phyloP scores from a whole-genome alignment of 2,797 vertebrate genomes.

The Spinus pinus region DNA sequence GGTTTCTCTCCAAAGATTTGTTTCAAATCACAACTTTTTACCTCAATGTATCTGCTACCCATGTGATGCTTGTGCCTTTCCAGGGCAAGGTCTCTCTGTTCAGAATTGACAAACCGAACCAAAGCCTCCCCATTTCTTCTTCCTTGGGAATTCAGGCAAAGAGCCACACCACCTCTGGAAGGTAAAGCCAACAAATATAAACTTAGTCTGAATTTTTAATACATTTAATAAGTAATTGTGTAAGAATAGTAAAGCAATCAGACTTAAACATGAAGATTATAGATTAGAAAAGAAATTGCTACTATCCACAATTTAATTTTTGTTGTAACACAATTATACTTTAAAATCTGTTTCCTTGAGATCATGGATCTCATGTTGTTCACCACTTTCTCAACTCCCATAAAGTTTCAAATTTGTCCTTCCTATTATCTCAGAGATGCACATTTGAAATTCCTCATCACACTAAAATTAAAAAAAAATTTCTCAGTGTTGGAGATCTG shows the following conservation, averaged over 20 bases:
- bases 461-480: rapidly evolving
- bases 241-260: neutral
- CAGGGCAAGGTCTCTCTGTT: conserved; percentile 93
- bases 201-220: neutral
- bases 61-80: conserved; percentile 97
- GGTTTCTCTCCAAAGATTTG: neutral
- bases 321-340: neutral
- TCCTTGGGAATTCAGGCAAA: conserved; percentile 95
- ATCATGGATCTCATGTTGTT: neutral
- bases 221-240: neutral
- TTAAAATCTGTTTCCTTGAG: neutral
- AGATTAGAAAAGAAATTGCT: neutral
- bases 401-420: neutral
- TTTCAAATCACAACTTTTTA: conserved; percentile 48
- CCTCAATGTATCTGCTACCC: conserved; percentile 96
- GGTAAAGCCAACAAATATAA: neutral
- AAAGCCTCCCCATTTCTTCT: conserved; percentile 93
- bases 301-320: neutral
- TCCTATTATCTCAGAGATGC: neutral
- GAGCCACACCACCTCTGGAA: conserved; percentile 90
- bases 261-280: neutral
- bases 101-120: conserved; percentile 89
- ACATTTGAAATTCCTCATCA: neutral
- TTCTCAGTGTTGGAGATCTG: neutral
- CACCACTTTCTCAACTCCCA: neutral